Evolutionary conservation across 2,797 vertebrate species (phyloP).

Genomic region (Hoplostethus mediterraneus): DNA sequence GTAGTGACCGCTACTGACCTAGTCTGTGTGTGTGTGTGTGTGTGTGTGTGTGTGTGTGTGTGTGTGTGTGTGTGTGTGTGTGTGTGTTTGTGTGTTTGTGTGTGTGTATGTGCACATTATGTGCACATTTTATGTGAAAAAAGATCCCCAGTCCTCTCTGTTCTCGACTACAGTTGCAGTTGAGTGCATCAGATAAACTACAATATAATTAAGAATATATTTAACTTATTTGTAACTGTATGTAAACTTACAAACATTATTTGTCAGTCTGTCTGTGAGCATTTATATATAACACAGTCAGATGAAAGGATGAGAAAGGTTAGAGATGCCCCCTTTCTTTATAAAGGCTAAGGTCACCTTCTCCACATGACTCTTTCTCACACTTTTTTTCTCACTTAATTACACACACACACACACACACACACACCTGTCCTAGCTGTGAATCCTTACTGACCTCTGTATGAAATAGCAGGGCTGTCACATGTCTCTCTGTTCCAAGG

Average conservation of each 20-base stretch:
- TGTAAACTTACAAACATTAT: not conserved
- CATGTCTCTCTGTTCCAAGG: slow-evolving; percentile 54
- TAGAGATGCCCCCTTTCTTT: slow-evolving; percentile 38
- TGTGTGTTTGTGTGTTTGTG: not conserved
- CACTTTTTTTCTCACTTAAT: slow-evolving; percentile 56
- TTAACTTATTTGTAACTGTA: not conserved
- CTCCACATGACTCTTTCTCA: slow-evolving; percentile 51
- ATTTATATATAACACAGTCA: not conserved
- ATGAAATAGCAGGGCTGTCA: slow-evolving; percentile 58
- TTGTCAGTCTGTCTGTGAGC: not conserved
- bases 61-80: not conserved
- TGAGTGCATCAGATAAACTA: not conserved
- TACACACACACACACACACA: slow-evolving; percentile 21
- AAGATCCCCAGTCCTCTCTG: not conserved
- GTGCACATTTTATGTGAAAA: not conserved
- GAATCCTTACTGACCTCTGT: slow-evolving; percentile 74
- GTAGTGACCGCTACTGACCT: slow-evolving; percentile 48
- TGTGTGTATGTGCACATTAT: not conserved
- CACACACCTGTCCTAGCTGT: slow-evolving; percentile 52
- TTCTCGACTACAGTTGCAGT: not conserved
- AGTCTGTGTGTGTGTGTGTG: slow-evolving; percentile 17
- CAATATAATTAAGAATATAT: not conserved
- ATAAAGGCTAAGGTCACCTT: slow-evolving; percentile 52
- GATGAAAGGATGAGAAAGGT: slow-evolving; percentile 23
- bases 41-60: not conserved